Conservation (phyloP, 1,140 invertebrate species). For the Bradysia coprophila region DNA sequence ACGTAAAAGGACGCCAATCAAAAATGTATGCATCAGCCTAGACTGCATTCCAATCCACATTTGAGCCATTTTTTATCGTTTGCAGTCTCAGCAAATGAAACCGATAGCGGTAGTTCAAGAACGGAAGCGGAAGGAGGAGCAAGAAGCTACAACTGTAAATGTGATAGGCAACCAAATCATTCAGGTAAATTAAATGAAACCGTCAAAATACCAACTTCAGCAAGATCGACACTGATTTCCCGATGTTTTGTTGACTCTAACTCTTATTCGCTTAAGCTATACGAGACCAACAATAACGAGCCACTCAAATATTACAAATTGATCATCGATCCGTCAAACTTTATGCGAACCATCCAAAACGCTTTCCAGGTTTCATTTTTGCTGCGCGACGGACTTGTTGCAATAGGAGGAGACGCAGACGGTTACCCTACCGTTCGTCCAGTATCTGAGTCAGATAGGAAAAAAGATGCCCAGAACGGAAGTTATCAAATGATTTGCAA, state of each 20-base stretch:
- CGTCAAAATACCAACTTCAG: too few relatives aligned
- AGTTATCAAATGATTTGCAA: neutral
- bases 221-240: constrained; percentile 11
- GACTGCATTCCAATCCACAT: too few relatives aligned
- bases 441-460: constrained; percentile 1
- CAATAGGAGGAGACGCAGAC: constrained; percentile 8
- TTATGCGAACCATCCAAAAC: constrained; percentile 15
- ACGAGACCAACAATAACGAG: too few relatives aligned
- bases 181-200: too few relatives aligned
- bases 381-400: constrained; percentile 11
- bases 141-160: constrained; percentile 7
- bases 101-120: constrained; percentile 5
- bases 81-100: neutral
- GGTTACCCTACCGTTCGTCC: constrained; percentile 8
- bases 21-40: too few relatives aligned
- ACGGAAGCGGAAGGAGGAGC: constrained; percentile 5
- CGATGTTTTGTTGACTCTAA: too few relatives aligned
- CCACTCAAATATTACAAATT: constrained; percentile 15
- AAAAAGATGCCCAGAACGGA: neutral
- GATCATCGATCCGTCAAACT: constrained; percentile 12
- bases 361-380: constrained; percentile 14
- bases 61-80: too few relatives aligned
- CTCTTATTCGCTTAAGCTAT: too few relatives aligned
- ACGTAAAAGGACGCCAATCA: too few relatives aligned
- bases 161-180: constrained; percentile 10